Conservation (phyloP, 1,140 invertebrate genomes). For the Drosophila sp. region DNA sequence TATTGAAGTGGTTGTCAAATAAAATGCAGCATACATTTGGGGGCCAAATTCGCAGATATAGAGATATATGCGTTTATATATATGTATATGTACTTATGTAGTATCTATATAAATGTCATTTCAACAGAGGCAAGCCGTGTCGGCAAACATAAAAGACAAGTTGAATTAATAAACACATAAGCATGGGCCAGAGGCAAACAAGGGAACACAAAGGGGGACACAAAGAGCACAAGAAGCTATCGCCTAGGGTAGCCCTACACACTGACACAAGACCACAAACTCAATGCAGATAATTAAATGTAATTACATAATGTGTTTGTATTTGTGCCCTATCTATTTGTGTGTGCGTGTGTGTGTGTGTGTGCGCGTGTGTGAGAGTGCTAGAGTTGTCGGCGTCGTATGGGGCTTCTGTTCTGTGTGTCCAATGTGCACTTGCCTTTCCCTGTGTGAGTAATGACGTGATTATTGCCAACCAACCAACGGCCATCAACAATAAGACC, state of each 20-base stretch:
- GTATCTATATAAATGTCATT: neutral
- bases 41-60: conserved; percentile 33
- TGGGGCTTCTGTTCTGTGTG: neutral
- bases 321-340: conserved; percentile 21
- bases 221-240: conserved; percentile 11
- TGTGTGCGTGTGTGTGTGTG: conserved; percentile 17
- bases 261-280: conserved; percentile 50
- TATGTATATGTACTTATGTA: neutral
- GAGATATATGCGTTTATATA: neutral
- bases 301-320: conserved; percentile 73
- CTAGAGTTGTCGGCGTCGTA: no score
- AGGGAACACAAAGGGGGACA: neutral
- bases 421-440: conserved; percentile 3
- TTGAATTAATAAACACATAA: conserved; percentile 65
- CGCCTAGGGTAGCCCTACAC: conserved; percentile 12
- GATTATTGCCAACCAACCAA: conserved; percentile 36
- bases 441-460: conserved; percentile 50
- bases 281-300: conserved; percentile 79
- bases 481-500: conserved; percentile 8
- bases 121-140: neutral
- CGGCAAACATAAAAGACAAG: conserved; percentile 23
- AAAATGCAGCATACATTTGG: conserved; percentile 55
- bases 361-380: neutral
- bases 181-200: conserved; percentile 10
- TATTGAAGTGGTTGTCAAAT: conserved; percentile 25